These are phyloP conservation scores for Tipula vernalis DNA, from an alignment of 2,888 invertebrate species.

Conservation along the genomic window DNA sequence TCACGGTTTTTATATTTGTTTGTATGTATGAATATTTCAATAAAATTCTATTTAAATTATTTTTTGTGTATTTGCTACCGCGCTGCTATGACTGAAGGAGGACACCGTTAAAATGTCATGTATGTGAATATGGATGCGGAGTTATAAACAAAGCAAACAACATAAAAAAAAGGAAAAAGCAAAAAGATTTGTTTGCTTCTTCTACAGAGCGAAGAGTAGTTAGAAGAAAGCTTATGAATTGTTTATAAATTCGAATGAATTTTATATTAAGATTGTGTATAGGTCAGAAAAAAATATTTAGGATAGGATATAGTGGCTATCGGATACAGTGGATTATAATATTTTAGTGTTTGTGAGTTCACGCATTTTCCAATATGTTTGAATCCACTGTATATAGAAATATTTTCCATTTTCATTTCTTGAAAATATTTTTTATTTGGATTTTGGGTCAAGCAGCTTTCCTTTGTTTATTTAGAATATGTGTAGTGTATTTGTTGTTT, in stretches of 20 bases:
- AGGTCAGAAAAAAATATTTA: not conserved
- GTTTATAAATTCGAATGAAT: not conserved
- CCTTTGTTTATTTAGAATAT: not conserved
- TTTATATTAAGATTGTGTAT: not conserved
- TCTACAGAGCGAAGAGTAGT: not conserved
- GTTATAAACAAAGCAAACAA: not conserved
- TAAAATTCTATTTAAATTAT: not conserved
- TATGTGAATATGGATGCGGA: not conserved
- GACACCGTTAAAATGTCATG: not conserved
- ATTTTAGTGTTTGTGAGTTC: too few relatives aligned
- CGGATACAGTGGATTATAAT: not conserved
- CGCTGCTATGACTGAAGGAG: not conserved
- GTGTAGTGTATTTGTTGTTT: not conserved
- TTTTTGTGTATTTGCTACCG: not conserved
- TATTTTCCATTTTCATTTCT: not conserved
- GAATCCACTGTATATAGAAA: not conserved
- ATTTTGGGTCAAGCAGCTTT: not conserved
- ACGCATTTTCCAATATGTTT: not conserved
- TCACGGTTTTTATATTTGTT: not conserved
- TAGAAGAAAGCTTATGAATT: not conserved
- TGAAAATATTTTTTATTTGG: not conserved
- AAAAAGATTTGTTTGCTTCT: not conserved
- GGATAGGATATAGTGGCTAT: not conserved
- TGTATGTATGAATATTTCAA: not conserved
- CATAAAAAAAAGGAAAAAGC: not conserved